Evolutionary conservation across 2,888 invertebrate genomes (phyloP).

Genomic region (Drosophila mercatorum): DNA sequence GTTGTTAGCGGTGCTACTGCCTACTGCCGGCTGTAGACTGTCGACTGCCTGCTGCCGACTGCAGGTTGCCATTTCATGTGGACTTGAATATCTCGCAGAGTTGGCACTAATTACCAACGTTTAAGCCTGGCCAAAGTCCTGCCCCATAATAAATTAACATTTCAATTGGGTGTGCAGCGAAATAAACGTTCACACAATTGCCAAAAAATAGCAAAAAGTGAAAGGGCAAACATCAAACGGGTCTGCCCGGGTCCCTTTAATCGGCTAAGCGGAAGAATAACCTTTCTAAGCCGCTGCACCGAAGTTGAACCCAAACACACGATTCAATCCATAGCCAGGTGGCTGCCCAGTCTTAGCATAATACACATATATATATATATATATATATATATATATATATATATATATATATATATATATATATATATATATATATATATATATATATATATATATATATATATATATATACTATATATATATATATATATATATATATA

Average conservation of each 20-base stretch:
- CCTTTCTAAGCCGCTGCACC: slow-evolving; percentile 69
- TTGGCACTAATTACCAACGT: slow-evolving; percentile 60
- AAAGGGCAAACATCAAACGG: slow-evolving; percentile 64
- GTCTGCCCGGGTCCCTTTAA: slow-evolving; percentile 64
- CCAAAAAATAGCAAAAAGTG: slow-evolving; percentile 64
- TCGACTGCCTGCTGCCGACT: not conserved
- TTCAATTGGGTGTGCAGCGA: slow-evolving; percentile 69
- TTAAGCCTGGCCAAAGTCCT: slow-evolving; percentile 50
- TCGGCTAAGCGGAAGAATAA: slow-evolving; percentile 80
- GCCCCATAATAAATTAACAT: slow-evolving; percentile 70
- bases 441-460: slow-evolving; percentile 3
- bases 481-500: slow-evolving; percentile 4
- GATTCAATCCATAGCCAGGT: slow-evolving; percentile 65
- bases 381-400: no score
- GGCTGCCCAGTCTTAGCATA: slow-evolving; percentile 50
- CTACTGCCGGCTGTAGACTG: not conserved
- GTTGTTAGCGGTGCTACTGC: slow-evolving; percentile 1
- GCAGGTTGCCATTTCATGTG: slow-evolving; percentile 61
- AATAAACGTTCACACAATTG: slow-evolving; percentile 74
- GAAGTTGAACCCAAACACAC: slow-evolving; percentile 64
- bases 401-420: not conserved
- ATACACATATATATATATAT: slow-evolving; percentile 2
- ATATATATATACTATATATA: not conserved
- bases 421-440: slow-evolving; percentile 1
- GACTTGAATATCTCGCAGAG: slow-evolving; percentile 22